Base-by-base conservation (phyloP, 53 echinoderm and acorn worm species). In the Arbacia lixula region DNA sequence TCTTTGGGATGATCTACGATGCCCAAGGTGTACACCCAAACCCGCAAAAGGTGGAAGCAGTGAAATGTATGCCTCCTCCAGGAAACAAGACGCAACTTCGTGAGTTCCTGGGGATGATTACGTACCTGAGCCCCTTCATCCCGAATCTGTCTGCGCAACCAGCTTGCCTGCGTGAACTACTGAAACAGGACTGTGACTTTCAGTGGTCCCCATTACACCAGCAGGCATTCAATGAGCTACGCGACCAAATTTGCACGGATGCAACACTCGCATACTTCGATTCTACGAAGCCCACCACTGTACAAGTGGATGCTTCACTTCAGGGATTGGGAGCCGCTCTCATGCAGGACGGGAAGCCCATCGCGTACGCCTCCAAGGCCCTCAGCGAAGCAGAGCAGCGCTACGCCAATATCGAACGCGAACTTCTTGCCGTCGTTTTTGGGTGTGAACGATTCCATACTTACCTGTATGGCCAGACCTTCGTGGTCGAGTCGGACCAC, bases 201-300 rank as follows among this genome's bases (percentile, higher is more conserved):
- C 73, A 66, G 12, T 95, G 91, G 95, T 22, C 84, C 5, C 6
- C 53, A 1, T 35, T 69, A 20, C 94, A 88, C 43, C 52, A 89
- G 12, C 34, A 22, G 41, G 33, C 91, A 3, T 85, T 89, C 68
- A 53, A 89, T n/a, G n/a, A n/a, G n/a, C n/a, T n/a, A n/a, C n/a
- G n/a, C n/a, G n/a, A n/a, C n/a, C n/a, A n/a, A n/a, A n/a, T n/a
- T n/a, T n/a, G n/a, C n/a, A n/a, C n/a, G n/a, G n/a, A n/a, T n/a
- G n/a, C n/a, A n/a, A n/a, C n/a, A n/a, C n/a, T n/a, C n/a, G n/a
- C n/a, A n/a, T n/a, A n/a, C n/a, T n/a, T n/a, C n/a, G n/a, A n/a
- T n/a, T n/a, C n/a, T n/a, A n/a, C n/a, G n/a, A n/a, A n/a, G n/a
- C n/a, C n/a, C n/a, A n/a, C n/a, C n/a, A n/a, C n/a, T n/a, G n/a